phyloP scores from a whole-genome alignment of 2,113 vertebrate species.

The Actenoides lindsayi region DNA sequence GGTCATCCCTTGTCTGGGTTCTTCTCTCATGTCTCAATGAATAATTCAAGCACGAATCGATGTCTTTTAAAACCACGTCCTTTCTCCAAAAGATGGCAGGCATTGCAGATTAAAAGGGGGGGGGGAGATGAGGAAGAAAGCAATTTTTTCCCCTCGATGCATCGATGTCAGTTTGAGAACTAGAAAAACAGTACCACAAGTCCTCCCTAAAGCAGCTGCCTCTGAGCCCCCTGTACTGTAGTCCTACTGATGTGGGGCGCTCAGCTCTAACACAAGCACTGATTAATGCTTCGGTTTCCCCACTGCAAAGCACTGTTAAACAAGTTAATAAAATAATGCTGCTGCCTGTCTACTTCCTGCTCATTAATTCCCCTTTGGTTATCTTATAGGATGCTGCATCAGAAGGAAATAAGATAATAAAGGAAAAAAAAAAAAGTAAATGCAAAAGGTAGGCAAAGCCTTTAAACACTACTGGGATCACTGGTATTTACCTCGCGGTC shows the following conservation, averaged over 20 bases:
- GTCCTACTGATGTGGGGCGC: accelerated
- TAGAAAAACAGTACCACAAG: neutral
- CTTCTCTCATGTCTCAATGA: neutral
- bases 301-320: neutral
- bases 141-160: neutral
- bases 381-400: neutral
- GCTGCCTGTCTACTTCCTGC: neutral
- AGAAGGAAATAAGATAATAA: neutral
- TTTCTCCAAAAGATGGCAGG: neutral
- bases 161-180: neutral
- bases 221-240: accelerated
- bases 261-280: neutral
- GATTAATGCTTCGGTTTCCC: neutral
- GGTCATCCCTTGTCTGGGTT: neutral
- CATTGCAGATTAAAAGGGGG: neutral
- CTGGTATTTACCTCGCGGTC: neutral
- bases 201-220: neutral
- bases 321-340: neutral
- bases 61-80: neutral
- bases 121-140: neutral
- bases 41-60: neutral
- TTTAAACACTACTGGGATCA: neutral
- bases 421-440: neutral
- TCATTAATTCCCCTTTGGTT: neutral
- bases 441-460: neutral